Evolutionary conservation across 2,888 invertebrate genomes (phyloP).

Genomic region (Reticulitermes lucifugus): DNA sequence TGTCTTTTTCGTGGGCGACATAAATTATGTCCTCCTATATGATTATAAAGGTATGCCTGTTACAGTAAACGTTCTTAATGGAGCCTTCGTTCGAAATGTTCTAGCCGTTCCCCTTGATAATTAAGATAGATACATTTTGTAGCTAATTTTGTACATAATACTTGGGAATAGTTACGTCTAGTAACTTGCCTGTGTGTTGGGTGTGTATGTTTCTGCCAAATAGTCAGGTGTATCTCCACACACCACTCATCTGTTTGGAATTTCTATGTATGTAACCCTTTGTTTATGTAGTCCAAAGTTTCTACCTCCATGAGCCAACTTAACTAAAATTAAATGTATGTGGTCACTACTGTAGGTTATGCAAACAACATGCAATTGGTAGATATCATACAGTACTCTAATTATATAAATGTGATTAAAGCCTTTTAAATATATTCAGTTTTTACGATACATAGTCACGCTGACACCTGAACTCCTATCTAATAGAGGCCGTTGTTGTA

Average conservation of each 20-base stretch:
- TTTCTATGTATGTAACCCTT: background rate
- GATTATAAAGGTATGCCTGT: too few species aligned
- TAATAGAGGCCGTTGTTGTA: too few species aligned
- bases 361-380: background rate
- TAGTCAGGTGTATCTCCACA: background rate
- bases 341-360: background rate
- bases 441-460: background rate
- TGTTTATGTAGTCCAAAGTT: background rate
- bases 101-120: too few species aligned
- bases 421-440: background rate
- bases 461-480: too few species aligned
- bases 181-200: background rate
- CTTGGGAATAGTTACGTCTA: background rate
- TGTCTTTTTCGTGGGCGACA: too few species aligned
- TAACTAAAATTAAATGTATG: slow-evolving; percentile 17
- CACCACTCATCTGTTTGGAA: slow-evolving; percentile 24
- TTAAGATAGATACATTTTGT: too few species aligned
- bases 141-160: too few species aligned
- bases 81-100: too few species aligned
- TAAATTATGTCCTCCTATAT: too few species aligned
- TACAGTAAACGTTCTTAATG: too few species aligned
- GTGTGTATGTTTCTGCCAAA: background rate
- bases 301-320: background rate
- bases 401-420: slow-evolving; percentile 10
- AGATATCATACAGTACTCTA: background rate